Evolutionary conservation across 2,888 invertebrate species (phyloP).

Genomic region (Drosophila cyrtoloma): DNA sequence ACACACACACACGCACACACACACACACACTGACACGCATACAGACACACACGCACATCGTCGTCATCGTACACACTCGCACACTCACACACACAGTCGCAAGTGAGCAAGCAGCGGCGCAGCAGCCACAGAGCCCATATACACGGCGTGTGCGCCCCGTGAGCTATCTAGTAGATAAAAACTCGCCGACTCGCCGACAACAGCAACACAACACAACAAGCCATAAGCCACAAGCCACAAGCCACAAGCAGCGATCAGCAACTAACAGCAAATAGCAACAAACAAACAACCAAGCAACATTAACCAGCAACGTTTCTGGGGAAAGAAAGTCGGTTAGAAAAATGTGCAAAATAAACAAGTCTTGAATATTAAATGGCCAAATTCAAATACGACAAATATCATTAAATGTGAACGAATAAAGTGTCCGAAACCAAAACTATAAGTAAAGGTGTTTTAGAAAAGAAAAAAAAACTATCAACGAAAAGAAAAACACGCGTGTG

Average conservation of each 20-base stretch:
- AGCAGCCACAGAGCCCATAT: slow-evolving; percentile 67
- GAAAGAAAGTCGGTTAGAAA: slow-evolving; percentile 15
- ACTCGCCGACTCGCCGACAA: slow-evolving; percentile 75
- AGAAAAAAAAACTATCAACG: slow-evolving; percentile 31
- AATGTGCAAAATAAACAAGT: slow-evolving; percentile 38
- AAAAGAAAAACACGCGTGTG: slow-evolving; percentile 69
- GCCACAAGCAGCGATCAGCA: slow-evolving; percentile 9
- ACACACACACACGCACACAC: slow-evolving; percentile 11
- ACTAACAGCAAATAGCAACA: slow-evolving; percentile 46
- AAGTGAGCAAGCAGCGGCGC: slow-evolving; percentile 50
- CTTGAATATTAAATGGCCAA: slow-evolving; percentile 11
- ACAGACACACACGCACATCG: slow-evolving; percentile 20
- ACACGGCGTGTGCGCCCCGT: slow-evolving; percentile 75
- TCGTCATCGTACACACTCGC: slow-evolving; percentile 31
- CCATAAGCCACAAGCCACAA: slow-evolving; percentile 23
- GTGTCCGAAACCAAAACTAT: slow-evolving; percentile 12
- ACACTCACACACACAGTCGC: slow-evolving; percentile 20
- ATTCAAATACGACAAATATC: slow-evolving; percentile 10
- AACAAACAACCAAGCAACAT: slow-evolving; percentile 35
- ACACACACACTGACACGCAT: slow-evolving; percentile 21
- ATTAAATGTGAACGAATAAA: slow-evolving; percentile 8
- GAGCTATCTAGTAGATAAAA: slow-evolving; percentile 81
- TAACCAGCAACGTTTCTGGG: slow-evolving; percentile 15
- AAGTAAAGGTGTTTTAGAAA: slow-evolving; percentile 14
- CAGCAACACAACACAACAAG: slow-evolving; percentile 39